Evolutionary conservation across 2,113 vertebrate species (phyloP).

Genomic region (Emydura subglobosa): DNA sequence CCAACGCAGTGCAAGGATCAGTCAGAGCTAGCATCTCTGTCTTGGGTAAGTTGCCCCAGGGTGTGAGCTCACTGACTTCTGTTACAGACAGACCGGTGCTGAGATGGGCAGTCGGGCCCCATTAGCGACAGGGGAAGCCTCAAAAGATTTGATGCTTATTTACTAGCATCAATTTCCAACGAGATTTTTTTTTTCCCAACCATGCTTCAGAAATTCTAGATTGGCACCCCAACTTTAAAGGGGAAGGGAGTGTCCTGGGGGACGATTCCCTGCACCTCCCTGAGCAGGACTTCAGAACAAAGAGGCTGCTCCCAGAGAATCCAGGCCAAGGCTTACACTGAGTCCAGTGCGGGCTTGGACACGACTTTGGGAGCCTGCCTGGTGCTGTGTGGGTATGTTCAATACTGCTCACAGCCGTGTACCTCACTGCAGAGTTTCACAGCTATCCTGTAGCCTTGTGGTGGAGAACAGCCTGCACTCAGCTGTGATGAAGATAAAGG

Average conservation of each 20-base stretch:
- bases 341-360: neutral
- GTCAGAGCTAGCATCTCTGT: slow-evolving; percentile 35
- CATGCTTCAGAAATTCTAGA: neutral
- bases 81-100: neutral
- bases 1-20: slow-evolving; percentile 20
- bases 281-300: neutral
- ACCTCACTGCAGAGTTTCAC: neutral
- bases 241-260: neutral
- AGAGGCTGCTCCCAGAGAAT: neutral
- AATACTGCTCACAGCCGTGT: neutral
- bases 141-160: neutral
- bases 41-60: slow-evolving; percentile 25
- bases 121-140: neutral
- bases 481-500: neutral
- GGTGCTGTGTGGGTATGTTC: neutral
- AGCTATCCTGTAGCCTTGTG: neutral
- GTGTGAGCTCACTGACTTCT: neutral
- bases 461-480: neutral
- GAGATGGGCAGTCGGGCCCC: neutral
- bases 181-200: neutral
- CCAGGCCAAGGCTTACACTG: neutral
- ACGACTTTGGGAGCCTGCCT: neutral
- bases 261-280: neutral
- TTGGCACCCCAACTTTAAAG: neutral
- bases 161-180: neutral